Percentiles rank a stretch among this genome's conserved stretches.
These are phyloP conservation scores for Chaetoderma sp. DNA, from an alignment of 2,888 invertebrate species.

Conservation along the genomic window DNA sequence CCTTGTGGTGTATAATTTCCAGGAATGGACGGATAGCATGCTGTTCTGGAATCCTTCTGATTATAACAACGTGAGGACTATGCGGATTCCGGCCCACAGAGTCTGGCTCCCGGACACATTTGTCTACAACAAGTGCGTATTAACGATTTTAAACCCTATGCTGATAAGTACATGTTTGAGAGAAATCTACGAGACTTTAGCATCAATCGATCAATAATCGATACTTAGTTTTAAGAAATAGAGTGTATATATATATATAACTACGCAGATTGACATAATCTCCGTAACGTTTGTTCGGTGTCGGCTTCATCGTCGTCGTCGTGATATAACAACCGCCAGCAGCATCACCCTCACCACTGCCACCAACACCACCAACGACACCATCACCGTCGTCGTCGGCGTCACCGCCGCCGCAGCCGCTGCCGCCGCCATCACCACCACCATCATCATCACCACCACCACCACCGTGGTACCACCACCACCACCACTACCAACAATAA, in stretches of 20 bases:
- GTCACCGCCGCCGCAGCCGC: too few species aligned
- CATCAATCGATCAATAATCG: not conserved
- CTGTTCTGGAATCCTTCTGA: slow-evolving; percentile 79
- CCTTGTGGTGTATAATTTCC: slow-evolving; percentile 31
- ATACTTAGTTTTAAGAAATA: not conserved
- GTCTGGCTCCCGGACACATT: slow-evolving; percentile 85
- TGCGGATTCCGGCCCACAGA: slow-evolving; percentile 76
- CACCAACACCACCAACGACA: too few species aligned
- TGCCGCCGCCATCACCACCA: too few species aligned
- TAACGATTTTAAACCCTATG: too few species aligned
- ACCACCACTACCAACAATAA: too few species aligned
- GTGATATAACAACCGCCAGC: too few species aligned
- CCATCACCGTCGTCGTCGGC: too few species aligned
- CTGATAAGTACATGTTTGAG: not conserved
- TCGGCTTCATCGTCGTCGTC: too few species aligned
- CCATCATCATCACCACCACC: too few species aligned
- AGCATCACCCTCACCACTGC: too few species aligned
- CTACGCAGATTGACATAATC: not conserved
- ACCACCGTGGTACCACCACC: too few species aligned
- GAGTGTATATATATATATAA: not conserved
- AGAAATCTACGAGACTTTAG: not conserved
- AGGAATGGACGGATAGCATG: slow-evolving; percentile 80
- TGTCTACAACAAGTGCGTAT: slow-evolving; percentile 77
- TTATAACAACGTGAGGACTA: slow-evolving; percentile 76
- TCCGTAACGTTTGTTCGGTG: not conserved